Base-by-base conservation (phyloP, 2,888 invertebrate species). In the Aethes cnicana region DNA sequence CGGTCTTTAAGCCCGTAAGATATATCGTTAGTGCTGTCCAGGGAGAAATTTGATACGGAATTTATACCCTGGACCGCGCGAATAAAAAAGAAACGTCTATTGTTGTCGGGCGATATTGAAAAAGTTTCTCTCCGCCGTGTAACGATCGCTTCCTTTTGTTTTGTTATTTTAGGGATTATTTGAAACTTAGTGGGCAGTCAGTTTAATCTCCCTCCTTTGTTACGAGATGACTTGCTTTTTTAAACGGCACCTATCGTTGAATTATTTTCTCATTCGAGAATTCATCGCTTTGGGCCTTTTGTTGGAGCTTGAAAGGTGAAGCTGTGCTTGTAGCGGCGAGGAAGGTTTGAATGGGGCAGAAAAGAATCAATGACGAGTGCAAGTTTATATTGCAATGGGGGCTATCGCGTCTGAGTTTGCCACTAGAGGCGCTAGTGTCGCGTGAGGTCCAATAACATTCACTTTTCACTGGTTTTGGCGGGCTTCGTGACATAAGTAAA, bases 41-140 rank as follows among this genome's bases (percentile, higher is more conserved):
- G 68, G 57, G 63, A 69, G 72, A 69, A 74, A 74, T 77, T 78
- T 69, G 74, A 80, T 77, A 77, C 69, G 66, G 68, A 70, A 71
- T 72, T 77, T 72, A 72, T 77, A 75, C 68, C 62, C 61, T 57
- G 53, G 36, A 57, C 60, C 64, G 64, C 58, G 62, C 59, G 67
- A 70, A 66, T 66, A 69, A 74, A 75, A 72, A 76, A 76, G 68
- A 68, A 68, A 61, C 64, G 58, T 56, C 78, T 71, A 82, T 86
- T 84, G 84, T 87, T 81, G 68, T 70, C 61, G 66, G 63, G 62
- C 61, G 74, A 81, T 83, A 86, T 84, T 84, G 79, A 80, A 82
- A 86, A 85, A 84, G 77, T 81, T 85, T 79, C 66, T 69, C 69
- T 64, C 66, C 58, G 60, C 66, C 58, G 60, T 66, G 68, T 72